phyloP scores from a whole-genome alignment of 2,888 invertebrate species.

The Polymixis flavicincta region DNA sequence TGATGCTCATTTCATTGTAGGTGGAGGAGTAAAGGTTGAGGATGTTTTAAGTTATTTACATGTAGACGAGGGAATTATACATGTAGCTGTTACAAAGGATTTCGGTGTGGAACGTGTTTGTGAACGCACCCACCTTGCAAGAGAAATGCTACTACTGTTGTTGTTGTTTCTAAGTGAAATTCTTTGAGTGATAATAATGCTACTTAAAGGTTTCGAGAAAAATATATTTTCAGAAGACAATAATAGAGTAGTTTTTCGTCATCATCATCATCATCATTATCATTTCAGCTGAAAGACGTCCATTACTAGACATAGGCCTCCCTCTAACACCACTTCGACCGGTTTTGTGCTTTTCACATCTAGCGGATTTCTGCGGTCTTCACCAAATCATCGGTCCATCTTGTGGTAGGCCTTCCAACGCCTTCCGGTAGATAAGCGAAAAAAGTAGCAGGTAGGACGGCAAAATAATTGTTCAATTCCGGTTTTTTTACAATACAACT shows the following conservation, averaged over 20 bases:
- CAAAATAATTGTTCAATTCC: not conserved
- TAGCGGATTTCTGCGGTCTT: too few relatives aligned
- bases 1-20: slow-evolving; percentile 17
- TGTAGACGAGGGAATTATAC: slow-evolving; percentile 1
- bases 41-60: slow-evolving; percentile 15
- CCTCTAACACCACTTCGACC: too few relatives aligned
- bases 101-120: not conserved
- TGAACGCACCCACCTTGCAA: not conserved
- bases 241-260: not conserved
- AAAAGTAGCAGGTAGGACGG: not conserved
- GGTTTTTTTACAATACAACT: too few relatives aligned
- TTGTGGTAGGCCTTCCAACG: not conserved
- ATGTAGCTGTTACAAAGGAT: not conserved
- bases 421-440: not conserved
- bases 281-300: not conserved
- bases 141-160: too few relatives aligned
- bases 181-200: not conserved
- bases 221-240: not conserved
- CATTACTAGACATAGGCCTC: not conserved
- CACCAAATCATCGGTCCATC: not conserved
- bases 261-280: not conserved
- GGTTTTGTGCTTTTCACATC: too few relatives aligned
- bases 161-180: not conserved
- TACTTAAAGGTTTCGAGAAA: too few relatives aligned
- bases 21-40: slow-evolving; percentile 6